phyloP scores from a whole-genome alignment of 2,888 invertebrate genomes.

The Lycocerus yunnanus region DNA sequence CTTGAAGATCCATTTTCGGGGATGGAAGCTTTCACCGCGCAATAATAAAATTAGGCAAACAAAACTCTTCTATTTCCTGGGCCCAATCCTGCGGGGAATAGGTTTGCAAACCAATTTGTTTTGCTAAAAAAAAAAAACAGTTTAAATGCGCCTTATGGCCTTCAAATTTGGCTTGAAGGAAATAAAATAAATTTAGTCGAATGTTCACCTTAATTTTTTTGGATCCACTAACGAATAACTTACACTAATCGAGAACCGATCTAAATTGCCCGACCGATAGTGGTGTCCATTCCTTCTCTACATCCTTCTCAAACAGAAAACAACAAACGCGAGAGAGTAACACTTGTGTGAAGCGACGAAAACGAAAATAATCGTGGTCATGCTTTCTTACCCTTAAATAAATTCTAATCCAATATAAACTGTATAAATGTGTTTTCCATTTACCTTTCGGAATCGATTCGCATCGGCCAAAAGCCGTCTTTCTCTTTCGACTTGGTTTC shows the following conservation, averaged over 20 bases:
- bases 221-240: neutral
- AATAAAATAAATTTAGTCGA: neutral
- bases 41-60: neutral
- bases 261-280: neutral
- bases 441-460: constrained; percentile 4
- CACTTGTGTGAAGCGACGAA: constrained; percentile 7
- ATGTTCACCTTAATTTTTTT: neutral
- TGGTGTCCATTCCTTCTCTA: neutral
- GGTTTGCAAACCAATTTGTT: neutral
- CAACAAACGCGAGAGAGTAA: constrained; percentile 9
- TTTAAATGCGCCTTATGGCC: neutral
- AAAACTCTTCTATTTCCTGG: neutral
- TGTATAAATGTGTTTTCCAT: constrained; percentile 21
- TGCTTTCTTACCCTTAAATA: constrained; percentile 13
- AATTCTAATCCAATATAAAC: constrained; percentile 25
- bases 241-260: neutral
- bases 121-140: neutral
- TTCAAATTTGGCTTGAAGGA: neutral
- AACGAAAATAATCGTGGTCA: constrained; percentile 18
- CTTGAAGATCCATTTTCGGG: neutral
- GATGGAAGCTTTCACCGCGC: neutral
- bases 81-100: neutral
- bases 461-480: neutral
- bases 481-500: neutral
- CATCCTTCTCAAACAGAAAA: neutral